phyloP scores from a whole-genome alignment of 2,113 vertebrate genomes.

The Crotalus horridus region DNA sequence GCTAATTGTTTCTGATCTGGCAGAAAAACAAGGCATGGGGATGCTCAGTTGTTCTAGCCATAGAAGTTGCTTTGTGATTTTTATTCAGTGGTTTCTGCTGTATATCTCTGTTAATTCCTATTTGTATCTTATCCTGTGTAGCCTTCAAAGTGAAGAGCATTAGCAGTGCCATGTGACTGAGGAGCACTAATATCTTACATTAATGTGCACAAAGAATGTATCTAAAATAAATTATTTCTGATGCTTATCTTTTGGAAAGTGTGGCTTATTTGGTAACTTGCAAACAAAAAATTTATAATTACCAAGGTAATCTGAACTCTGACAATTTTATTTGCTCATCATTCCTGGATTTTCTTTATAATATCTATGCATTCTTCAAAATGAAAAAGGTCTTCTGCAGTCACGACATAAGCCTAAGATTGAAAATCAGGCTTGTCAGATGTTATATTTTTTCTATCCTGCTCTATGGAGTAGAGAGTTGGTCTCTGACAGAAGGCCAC shows the following conservation, averaged over 20 bases:
- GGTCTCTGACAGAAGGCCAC: too few species aligned
- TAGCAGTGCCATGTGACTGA: constrained; percentile 40
- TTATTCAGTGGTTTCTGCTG: constrained; percentile 24
- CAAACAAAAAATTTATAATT: not conserved
- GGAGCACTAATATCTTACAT: constrained; percentile 27
- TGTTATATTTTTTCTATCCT: too few species aligned
- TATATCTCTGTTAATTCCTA: constrained; percentile 22
- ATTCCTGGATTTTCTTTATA: not conserved
- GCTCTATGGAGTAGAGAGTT: too few species aligned
- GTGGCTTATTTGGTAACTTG: constrained; percentile 10
- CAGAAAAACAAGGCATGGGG: constrained; percentile 18
- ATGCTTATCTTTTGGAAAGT: not conserved
- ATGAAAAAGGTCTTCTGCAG: too few species aligned
- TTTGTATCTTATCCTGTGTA: constrained; percentile 22
- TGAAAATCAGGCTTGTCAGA: too few species aligned
- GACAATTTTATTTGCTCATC: not conserved
- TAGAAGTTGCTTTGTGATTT: not conserved
- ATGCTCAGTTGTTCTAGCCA: not conserved
- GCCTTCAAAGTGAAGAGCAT: constrained; percentile 35
- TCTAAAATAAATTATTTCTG: constrained; percentile 31
- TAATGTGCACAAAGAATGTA: constrained; percentile 40
- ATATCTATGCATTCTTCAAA: not conserved
- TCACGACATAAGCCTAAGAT: too few species aligned
- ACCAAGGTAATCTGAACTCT: not conserved
- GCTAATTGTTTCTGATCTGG: constrained; percentile 11